These are phyloP conservation scores for Lumbricus terrestris DNA, from an alignment of 2,888 invertebrate genomes.

Conservation along the genomic window DNA sequence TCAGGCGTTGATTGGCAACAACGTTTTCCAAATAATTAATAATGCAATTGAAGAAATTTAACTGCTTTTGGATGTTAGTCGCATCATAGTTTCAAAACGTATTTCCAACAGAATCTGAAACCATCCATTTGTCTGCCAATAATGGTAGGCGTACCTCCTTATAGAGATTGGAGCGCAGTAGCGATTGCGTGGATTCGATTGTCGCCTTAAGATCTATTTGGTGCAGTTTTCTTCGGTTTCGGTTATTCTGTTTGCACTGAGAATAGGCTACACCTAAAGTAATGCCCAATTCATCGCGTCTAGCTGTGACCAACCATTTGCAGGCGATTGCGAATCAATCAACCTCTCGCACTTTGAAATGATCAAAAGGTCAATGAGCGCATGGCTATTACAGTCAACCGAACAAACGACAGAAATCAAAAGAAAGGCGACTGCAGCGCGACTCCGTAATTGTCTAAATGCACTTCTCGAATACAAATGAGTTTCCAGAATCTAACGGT, in stretches of 20 bases:
- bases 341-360: background rate
- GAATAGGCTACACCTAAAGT: too few species aligned
- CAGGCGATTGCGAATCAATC: background rate
- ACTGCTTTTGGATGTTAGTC: background rate
- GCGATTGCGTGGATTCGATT: background rate
- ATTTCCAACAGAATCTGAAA: background rate
- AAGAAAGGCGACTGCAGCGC: background rate
- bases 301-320: background rate
- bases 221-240: background rate
- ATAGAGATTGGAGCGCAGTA: background rate
- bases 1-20: too few species aligned
- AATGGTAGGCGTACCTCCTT: background rate
- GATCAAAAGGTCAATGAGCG: background rate
- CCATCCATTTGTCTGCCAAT: background rate
- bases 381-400: background rate
- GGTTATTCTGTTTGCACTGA: background rate
- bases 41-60: too few species aligned
- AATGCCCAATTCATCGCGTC: too few species aligned
- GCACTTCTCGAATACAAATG: background rate
- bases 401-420: background rate
- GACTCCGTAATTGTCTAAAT: background rate
- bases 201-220: background rate
- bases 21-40: too few species aligned
- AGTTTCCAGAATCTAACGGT: background rate
- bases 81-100: background rate